These are phyloP conservation scores for Bursaphelenchus okinawaensis DNA, from an alignment of 2,888 invertebrate genomes.

Conservation along the genomic window DNA sequence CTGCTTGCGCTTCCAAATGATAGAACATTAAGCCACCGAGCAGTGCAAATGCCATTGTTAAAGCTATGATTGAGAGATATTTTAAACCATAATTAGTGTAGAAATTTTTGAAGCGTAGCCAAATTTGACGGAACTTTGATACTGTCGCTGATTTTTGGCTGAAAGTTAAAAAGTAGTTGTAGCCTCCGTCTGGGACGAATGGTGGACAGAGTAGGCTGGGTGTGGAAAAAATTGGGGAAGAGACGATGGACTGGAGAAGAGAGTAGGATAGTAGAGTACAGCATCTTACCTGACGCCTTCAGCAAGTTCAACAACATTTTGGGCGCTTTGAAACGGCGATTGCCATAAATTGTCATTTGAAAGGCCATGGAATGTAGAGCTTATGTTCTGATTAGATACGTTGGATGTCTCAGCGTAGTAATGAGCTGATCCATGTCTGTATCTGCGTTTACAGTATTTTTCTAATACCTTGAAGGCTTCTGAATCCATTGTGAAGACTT, in stretches of 20 bases:
- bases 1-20: constrained; percentile 21
- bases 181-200: too few relatives aligned
- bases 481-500: neutral
- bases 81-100: constrained; percentile 15
- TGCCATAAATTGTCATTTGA: neutral
- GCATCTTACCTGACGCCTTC: neutral
- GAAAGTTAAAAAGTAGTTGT: neutral
- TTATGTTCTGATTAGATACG: neutral
- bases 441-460: constrained; percentile 12
- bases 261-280: too few relatives aligned
- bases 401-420: constrained; percentile 3
- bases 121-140: neutral
- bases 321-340: neutral
- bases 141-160: neutral
- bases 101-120: neutral
- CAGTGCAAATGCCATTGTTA: constrained; percentile 17
- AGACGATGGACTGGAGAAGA: too few relatives aligned
- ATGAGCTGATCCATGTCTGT: constrained; percentile 2
- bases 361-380: neutral
- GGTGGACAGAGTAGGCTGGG: too few relatives aligned
- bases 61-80: constrained; percentile 11
- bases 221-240: too few relatives aligned
- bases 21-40: constrained; percentile 24
- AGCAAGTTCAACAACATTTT: neutral
- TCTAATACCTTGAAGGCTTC: constrained; percentile 18